A percentile compares a stretch with the other conserved stretches of the same genome.
Conservation (phyloP, 1,140 invertebrate genomes). For the Brachionus rotundiformis region DNA sequence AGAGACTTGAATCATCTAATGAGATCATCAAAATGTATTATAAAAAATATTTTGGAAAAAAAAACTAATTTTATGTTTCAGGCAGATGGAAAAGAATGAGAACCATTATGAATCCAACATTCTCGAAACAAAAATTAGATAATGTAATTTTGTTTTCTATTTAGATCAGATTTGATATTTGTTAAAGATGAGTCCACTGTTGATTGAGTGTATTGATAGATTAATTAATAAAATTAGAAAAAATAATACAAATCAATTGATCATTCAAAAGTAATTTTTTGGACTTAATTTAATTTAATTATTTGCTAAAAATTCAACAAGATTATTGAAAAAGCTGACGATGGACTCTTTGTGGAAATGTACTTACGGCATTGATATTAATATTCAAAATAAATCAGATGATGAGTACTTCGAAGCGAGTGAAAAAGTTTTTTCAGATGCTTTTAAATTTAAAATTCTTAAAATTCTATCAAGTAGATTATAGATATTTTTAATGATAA, state of each 20-base stretch:
- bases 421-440: not conserved
- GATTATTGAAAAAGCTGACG: conserved; percentile 53
- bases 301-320: too few species aligned
- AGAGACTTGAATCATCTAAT: not conserved
- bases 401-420: conserved; percentile 53
- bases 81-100: conserved; percentile 57
- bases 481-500: not conserved
- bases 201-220: not conserved
- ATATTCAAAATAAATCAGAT: conserved; percentile 60
- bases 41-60: too few species aligned
- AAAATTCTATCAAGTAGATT: not conserved
- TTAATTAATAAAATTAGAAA: not conserved
- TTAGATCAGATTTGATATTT: not conserved
- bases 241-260: not conserved
- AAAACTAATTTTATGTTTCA: conserved; percentile 52
- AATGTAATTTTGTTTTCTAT: conserved; percentile 46
- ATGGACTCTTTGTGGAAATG: conserved; percentile 42
- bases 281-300: not conserved
- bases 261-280: not conserved
- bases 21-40: not conserved
- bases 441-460: not conserved
- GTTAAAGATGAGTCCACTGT: not conserved
- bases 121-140: conserved; percentile 55
- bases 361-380: not conserved
- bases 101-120: conserved; percentile 55